phyloP scores from a whole-genome alignment of 2,113 vertebrate genomes.

The Heloderma charlesbogerti region DNA sequence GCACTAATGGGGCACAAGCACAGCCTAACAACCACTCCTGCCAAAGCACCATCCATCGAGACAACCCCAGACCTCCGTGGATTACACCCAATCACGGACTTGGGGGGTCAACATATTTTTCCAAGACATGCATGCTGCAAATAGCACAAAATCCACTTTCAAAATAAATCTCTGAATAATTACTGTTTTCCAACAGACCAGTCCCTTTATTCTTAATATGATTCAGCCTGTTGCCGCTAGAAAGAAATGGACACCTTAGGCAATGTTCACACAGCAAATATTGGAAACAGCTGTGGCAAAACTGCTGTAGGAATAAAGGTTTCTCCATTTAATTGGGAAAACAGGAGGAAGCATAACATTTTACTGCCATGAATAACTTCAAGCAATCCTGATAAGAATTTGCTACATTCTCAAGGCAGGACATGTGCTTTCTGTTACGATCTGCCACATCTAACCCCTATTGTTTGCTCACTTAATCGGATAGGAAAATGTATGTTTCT shows the following conservation, averaged over 20 bases:
- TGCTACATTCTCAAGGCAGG: conserved; percentile 77
- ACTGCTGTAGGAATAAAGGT: conserved; percentile 81
- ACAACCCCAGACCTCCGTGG: not conserved
- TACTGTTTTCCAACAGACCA: conserved; percentile 69
- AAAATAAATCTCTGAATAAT: conserved; percentile 74
- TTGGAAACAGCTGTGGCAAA: conserved; percentile 90
- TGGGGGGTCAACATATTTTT: not conserved
- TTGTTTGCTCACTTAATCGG: conserved; percentile 84
- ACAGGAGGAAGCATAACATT: conserved; percentile 98
- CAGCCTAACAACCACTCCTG: not conserved
- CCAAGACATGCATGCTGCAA: conserved; percentile 22
- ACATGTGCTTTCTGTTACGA: conserved; percentile 95
- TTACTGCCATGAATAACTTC: conserved; percentile 97
- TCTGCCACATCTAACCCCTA: conserved; percentile 81
- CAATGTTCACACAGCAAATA: conserved; percentile 86
- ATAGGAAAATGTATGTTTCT: conserved; percentile 82
- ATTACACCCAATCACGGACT: conserved; percentile 13
- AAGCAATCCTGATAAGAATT: conserved; percentile 85
- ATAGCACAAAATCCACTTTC: conserved; percentile 56
- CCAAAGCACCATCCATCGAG: not conserved
- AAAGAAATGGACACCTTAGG: conserved; percentile 78
- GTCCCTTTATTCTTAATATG: conserved; percentile 73
- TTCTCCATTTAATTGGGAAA: conserved; percentile 93
- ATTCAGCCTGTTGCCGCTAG: conserved; percentile 70
- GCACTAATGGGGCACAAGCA: not conserved